Evolutionary conservation across 1,140 invertebrate species (phyloP).

Genomic region (Eurosta solidaginis): DNA sequence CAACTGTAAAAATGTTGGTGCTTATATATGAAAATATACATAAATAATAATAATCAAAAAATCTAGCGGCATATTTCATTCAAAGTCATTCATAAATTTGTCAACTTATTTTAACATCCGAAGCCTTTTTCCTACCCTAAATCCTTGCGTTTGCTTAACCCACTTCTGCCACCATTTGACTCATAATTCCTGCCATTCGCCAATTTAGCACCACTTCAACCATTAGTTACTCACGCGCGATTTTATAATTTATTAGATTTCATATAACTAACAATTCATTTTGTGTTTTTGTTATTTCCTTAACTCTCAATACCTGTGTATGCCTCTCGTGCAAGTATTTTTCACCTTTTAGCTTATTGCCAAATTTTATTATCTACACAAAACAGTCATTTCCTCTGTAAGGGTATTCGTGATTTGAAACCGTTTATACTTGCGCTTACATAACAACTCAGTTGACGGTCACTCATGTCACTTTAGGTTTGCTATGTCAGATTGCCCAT

Average conservation of each 20-base stretch:
- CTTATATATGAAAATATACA: too few species aligned
- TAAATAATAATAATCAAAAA: too few species aligned
- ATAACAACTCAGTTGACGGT: not conserved
- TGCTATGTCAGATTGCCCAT: slow-evolving; percentile 26
- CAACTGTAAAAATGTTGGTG: too few species aligned
- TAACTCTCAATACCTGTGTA: not conserved
- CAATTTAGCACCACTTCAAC: not conserved
- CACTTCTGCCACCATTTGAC: too few species aligned
- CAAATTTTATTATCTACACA: slow-evolving; percentile 30
- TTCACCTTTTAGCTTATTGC: slow-evolving; percentile 29
- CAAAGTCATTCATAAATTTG: not conserved
- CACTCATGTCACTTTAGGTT: not conserved
- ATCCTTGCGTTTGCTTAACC: not conserved
- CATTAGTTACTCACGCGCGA: not conserved
- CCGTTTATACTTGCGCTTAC: not conserved
- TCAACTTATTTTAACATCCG: not conserved
- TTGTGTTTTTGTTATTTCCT: not conserved
- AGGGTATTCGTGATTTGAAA: not conserved
- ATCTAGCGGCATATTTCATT: not conserved
- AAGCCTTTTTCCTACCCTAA: not conserved
- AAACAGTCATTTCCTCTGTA: slow-evolving; percentile 27
- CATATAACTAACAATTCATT: not conserved
- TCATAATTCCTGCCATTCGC: too few species aligned
- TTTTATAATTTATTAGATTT: not conserved
- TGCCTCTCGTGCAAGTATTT: not conserved